A percentile compares a stretch with the other conserved stretches of the same genome.
Conservation (phyloP, 2,797 vertebrate genomes). For the Podargus strigoides region DNA sequence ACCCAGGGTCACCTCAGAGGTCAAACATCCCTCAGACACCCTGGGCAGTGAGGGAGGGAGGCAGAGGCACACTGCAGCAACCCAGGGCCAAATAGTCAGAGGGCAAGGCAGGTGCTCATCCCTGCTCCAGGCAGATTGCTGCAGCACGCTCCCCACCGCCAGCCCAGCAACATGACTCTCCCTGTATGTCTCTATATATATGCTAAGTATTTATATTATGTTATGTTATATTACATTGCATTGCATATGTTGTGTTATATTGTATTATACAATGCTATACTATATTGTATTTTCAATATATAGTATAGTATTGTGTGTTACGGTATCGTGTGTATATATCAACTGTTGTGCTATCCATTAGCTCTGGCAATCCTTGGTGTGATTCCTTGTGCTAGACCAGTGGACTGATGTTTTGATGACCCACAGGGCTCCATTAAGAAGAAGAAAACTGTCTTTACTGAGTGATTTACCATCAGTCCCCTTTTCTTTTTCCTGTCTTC, state of each 20-base stretch:
- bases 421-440: neutral
- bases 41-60: neutral
- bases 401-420: neutral
- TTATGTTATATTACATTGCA: neutral
- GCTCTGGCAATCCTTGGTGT: neutral
- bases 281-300: too few species aligned
- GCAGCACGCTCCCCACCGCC: neutral
- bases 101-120: neutral
- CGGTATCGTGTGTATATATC: too few species aligned
- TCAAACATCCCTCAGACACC: neutral
- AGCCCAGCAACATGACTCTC: neutral
- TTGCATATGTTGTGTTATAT: neutral
- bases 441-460: neutral
- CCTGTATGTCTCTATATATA: neutral
- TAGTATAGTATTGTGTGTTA: neutral
- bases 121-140: neutral
- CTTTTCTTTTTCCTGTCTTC: neutral
- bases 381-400: neutral
- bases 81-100: rapidly evolving
- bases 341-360: neutral
- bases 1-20: neutral
- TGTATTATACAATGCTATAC: too few species aligned
- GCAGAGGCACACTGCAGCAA: neutral
- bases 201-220: neutral
- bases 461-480: neutral